These are phyloP conservation scores for Villa cingulata DNA, from an alignment of 2,888 invertebrate genomes.

Conservation along the genomic window DNA sequence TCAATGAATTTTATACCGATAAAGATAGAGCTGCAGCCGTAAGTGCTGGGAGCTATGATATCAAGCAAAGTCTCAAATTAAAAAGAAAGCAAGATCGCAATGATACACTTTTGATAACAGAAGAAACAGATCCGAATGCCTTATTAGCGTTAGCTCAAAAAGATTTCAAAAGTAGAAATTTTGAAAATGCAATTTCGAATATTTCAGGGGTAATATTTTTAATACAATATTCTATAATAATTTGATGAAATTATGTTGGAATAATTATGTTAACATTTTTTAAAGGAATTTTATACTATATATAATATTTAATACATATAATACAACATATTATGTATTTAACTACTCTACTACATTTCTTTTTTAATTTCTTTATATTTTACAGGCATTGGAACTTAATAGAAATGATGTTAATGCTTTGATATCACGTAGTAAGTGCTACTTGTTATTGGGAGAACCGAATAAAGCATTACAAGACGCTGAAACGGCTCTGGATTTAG, in stretches of 20 bases:
- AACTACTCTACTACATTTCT: too few species aligned
- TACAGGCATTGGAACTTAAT: conserved; percentile 79
- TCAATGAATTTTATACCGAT: conserved; percentile 74
- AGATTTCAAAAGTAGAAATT: conserved; percentile 61
- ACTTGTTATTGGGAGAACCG: conserved; percentile 72
- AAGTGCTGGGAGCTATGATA: conserved; percentile 61
- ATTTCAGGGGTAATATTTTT: conserved; percentile 68
- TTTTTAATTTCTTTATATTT: conserved; percentile 23
- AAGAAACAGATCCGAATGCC: conserved; percentile 63
- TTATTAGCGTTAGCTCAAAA: conserved; percentile 61
- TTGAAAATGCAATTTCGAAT: conserved; percentile 56
- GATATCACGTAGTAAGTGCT: conserved; percentile 80
- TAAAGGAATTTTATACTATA: too few species aligned
- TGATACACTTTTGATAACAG: conserved; percentile 56
- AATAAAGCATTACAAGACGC: conserved; percentile 64
- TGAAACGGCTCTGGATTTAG: conserved; percentile 61
- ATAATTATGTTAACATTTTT: too few species aligned
- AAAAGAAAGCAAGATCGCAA: conserved; percentile 67
- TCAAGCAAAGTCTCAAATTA: conserved; percentile 68
- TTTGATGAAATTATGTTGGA: too few species aligned
- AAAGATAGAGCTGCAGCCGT: conserved; percentile 85
- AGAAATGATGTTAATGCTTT: conserved; percentile 73
- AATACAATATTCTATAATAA: too few species aligned
- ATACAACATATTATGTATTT: too few species aligned
- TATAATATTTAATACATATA: too few species aligned